Percentiles rank a stretch among this genome's conserved stretches.
Conservation (phyloP, 2,113 vertebrate genomes). For the Phyllostomus hastatus region DNA sequence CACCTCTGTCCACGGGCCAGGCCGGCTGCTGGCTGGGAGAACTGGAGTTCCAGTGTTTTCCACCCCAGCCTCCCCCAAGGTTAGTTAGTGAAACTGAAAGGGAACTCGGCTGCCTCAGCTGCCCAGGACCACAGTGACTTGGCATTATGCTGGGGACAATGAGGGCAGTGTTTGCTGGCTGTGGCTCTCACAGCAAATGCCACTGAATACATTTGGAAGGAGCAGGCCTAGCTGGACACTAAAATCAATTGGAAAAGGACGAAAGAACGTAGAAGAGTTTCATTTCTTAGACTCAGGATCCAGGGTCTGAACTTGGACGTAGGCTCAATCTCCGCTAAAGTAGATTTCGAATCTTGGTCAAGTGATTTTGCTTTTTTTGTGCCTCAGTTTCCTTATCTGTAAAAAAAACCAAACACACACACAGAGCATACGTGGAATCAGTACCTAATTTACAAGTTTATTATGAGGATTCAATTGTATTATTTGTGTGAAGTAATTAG, state of each 20-base stretch:
- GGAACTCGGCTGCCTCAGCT: neutral
- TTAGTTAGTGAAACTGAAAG: neutral
- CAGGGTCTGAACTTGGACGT: neutral
- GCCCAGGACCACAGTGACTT: neutral
- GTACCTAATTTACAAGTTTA: neutral
- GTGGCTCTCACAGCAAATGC: neutral
- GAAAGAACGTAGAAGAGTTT: neutral
- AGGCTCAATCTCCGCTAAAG: neutral
- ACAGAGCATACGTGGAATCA: neutral
- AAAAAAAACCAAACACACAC: neutral
- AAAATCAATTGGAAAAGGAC: slow-evolving; percentile 1
- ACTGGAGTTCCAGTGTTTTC: neutral
- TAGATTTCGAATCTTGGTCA: neutral
- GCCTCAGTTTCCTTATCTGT: slow-evolving; percentile 32
- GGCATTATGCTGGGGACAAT: slow-evolving; percentile 17
- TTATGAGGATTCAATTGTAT: neutral
- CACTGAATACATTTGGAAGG: neutral
- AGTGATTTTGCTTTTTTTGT: slow-evolving; percentile 2
- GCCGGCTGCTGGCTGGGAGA: neutral
- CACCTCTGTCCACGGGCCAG: rapidly evolving
- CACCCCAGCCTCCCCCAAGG: neutral
- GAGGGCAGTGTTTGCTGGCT: neutral
- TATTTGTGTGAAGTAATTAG: neutral
- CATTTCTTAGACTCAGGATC: neutral
- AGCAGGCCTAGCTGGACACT: neutral